A percentile compares a stretch with the other conserved stretches of the same genome.
These are phyloP conservation scores for Triops longicaudatus DNA, from an alignment of 1,140 invertebrate species.

Conservation along the genomic window DNA sequence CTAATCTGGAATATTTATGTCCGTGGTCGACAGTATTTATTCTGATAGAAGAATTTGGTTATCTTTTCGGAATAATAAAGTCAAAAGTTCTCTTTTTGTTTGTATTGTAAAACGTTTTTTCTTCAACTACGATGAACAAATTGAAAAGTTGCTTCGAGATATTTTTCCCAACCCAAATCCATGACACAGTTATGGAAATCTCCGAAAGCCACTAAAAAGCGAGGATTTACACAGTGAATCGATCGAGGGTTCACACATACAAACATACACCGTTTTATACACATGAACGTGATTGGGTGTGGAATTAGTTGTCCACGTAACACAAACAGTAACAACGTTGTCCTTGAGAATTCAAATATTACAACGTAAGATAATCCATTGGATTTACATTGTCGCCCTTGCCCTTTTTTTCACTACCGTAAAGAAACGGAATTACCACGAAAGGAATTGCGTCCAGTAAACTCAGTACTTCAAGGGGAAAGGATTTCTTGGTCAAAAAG, in stretches of 20 bases:
- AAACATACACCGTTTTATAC: neutral
- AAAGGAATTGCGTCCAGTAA: neutral
- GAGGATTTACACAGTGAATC: neutral
- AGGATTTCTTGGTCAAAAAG: neutral
- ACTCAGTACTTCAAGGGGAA: neutral
- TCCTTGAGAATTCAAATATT: neutral
- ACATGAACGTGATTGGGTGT: neutral
- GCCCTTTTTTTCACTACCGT: too few relatives aligned
- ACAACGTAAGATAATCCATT: neutral
- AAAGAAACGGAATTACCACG: too few relatives aligned
- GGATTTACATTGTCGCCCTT: neutral
- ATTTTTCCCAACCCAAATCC: neutral
- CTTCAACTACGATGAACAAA: too few relatives aligned
- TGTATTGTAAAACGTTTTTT: too few relatives aligned
- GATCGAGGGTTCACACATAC: neutral
- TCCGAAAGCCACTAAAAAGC: neutral
- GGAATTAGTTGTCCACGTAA: neutral
- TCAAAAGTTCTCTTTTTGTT: too few relatives aligned
- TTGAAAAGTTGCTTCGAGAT: too few relatives aligned
- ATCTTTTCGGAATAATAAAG: too few relatives aligned
- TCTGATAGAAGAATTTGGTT: too few relatives aligned
- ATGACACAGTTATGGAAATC: neutral
- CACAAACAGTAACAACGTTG: neutral
- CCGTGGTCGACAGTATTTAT: too few relatives aligned
- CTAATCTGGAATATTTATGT: too few relatives aligned